Percentiles rank a stretch among this genome's conserved stretches.
phyloP scores from a whole-genome alignment of 2,888 invertebrate species.

The Kryphioiulus occultus region DNA sequence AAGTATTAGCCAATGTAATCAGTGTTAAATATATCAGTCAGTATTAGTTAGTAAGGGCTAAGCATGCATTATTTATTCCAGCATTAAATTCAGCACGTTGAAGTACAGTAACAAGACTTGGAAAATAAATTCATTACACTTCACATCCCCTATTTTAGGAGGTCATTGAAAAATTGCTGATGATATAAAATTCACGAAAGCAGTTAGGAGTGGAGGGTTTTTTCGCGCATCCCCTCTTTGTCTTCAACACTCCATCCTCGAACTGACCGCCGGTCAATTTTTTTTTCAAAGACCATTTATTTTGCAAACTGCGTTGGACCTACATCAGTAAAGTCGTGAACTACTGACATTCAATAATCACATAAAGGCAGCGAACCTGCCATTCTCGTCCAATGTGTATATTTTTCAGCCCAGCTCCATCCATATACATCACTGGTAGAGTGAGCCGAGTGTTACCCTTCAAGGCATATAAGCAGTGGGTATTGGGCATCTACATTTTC shows the following conservation, averaged over 20 bases:
- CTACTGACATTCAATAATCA: constrained; percentile 5
- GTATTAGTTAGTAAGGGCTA: no score
- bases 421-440: not conserved
- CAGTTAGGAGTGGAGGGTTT: not conserved
- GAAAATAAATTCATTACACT: not conserved
- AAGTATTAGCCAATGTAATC: no score
- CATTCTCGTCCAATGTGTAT: not conserved
- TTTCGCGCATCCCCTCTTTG: not conserved
- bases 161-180: not conserved
- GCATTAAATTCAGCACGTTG: no score
- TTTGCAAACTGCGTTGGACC: constrained; percentile 5
- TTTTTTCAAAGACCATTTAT: not conserved
- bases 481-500: constrained; percentile 5
- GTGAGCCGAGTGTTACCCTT: not conserved
- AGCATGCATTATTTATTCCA: no score
- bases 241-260: constrained; percentile 5
- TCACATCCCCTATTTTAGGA: not conserved
- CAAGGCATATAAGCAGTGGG: not conserved
- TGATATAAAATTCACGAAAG: not conserved
- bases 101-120: not conserved
- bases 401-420: not conserved
- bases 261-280: not conserved
- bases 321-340: not conserved
- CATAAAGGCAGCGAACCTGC: constrained; percentile 5
- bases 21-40: no score